Evolutionary conservation across 2,888 invertebrate species (phyloP).

Genomic region (Caenorhabditis japonica): DNA sequence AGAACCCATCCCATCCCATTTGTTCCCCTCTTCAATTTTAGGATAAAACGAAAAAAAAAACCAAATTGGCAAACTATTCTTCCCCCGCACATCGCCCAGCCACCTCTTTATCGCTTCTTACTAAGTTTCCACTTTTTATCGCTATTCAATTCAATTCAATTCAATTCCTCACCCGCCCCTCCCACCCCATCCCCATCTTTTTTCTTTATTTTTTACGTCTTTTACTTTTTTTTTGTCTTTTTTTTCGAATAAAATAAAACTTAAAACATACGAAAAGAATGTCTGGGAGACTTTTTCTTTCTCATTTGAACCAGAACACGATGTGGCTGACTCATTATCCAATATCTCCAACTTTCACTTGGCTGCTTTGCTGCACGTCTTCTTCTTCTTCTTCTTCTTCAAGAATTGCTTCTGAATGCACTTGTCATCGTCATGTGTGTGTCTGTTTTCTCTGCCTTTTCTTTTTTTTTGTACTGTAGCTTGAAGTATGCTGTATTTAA

Average conservation of each 20-base stretch:
- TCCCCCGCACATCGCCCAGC: slow-evolving; percentile 26
- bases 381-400: slow-evolving; percentile 3
- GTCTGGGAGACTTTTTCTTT: slow-evolving; percentile 9
- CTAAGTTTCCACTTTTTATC: neutral
- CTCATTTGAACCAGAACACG: neutral
- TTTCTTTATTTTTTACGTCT: slow-evolving; percentile 15
- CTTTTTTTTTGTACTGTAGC: too few relatives aligned
- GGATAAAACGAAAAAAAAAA: slow-evolving; percentile 42
- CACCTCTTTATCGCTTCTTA: neutral
- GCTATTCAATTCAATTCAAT: slow-evolving; percentile 23
- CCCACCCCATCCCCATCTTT: slow-evolving; percentile 1
- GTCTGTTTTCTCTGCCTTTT: too few relatives aligned
- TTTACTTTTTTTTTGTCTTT: slow-evolving; percentile 26
- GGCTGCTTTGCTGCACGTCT: slow-evolving; percentile 4
- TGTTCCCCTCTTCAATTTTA: slow-evolving; percentile 37
- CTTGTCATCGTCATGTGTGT: too few relatives aligned
- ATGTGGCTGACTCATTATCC: slow-evolving; percentile 36
- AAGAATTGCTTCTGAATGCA: too few relatives aligned
- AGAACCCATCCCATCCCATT: slow-evolving; percentile 25
- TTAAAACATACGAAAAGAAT: slow-evolving; percentile 18
- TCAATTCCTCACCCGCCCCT: slow-evolving; percentile 4
- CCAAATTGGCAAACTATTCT: too few relatives aligned
- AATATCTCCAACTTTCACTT: slow-evolving; percentile 34
- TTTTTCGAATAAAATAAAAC: slow-evolving; percentile 25
- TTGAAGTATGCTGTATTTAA: too few relatives aligned